Percentiles rank a stretch among this genome's conserved stretches.
Conservation (phyloP, 2,113 vertebrate genomes). For the Todiramphus chloris region DNA sequence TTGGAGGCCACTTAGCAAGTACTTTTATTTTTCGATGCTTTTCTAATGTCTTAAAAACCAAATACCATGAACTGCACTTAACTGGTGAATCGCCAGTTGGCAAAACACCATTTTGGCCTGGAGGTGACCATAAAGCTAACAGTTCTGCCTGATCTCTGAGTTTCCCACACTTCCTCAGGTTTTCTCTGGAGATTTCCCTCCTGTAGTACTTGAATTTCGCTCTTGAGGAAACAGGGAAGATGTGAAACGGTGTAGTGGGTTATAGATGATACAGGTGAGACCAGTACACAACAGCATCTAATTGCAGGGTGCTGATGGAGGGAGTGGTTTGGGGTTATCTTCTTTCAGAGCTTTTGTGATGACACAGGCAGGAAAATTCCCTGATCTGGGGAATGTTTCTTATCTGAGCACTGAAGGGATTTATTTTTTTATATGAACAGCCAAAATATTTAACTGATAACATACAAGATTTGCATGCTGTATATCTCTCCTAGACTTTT, state of each 20-base stretch:
- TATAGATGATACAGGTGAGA: background rate
- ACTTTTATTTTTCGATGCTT: background rate
- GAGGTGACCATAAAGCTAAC: background rate
- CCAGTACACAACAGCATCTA: background rate
- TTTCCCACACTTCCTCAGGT: background rate
- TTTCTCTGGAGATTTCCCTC: background rate
- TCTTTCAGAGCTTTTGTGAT: background rate
- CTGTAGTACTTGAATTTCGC: background rate
- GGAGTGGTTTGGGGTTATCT: background rate
- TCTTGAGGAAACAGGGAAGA: background rate
- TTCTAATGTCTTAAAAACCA: background rate
- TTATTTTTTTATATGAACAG: background rate
- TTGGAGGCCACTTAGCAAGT: background rate
- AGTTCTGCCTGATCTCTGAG: background rate
- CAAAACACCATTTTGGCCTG: background rate
- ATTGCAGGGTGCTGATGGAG: background rate
- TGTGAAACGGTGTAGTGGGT: background rate
- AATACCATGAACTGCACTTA: background rate
- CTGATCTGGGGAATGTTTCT: background rate
- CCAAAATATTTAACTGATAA: background rate
- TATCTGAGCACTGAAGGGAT: background rate
- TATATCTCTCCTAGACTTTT: background rate
- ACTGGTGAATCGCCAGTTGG: fast-evolving
- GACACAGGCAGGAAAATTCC: background rate
- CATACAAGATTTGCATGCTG: background rate